Conservation (phyloP, 2,797 vertebrate genomes). For the Microctenopoma stevenorrisi region DNA sequence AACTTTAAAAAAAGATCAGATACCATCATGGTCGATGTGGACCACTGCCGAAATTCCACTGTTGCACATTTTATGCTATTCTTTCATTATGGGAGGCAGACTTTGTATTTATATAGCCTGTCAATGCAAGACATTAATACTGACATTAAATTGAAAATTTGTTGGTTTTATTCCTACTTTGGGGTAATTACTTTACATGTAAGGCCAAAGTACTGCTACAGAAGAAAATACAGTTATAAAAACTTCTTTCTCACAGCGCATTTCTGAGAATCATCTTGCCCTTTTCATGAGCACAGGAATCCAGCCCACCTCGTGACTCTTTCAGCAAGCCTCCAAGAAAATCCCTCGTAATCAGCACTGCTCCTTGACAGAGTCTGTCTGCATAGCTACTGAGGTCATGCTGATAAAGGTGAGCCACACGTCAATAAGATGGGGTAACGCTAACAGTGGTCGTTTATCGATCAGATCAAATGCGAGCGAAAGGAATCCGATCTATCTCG, state of each 20-base stretch:
- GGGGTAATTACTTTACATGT: conserved; percentile 20
- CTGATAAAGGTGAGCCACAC: conserved; percentile 52
- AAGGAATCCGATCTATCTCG: conserved; percentile 31
- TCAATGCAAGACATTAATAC: background rate
- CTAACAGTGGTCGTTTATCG: conserved; percentile 63
- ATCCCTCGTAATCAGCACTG: conserved; percentile 67
- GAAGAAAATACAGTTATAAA: conserved; percentile 57
- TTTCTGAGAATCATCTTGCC: conserved; percentile 51
- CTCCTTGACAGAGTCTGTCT: conserved; percentile 48
- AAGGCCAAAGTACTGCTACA: conserved; percentile 31
- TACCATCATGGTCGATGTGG: conserved; percentile 17
- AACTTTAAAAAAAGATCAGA: conserved; percentile 49
- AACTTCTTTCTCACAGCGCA: conserved; percentile 61
- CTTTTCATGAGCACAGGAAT: conserved; percentile 61
- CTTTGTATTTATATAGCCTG: conserved; percentile 11
- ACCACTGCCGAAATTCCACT: conserved; percentile 20
- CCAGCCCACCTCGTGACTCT: conserved; percentile 62
- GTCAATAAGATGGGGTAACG: conserved; percentile 54
- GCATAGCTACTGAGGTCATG: conserved; percentile 31
- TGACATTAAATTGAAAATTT: conserved; percentile 8
- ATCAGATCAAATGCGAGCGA: conserved; percentile 58
- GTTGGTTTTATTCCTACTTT: conserved; percentile 18
- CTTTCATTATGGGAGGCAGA: conserved; percentile 15
- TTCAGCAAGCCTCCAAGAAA: conserved; percentile 54
- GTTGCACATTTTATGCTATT: conserved; percentile 16